phyloP scores from a whole-genome alignment of 1,140 invertebrate genomes.

The Stenopsyche tienmushanensis region DNA sequence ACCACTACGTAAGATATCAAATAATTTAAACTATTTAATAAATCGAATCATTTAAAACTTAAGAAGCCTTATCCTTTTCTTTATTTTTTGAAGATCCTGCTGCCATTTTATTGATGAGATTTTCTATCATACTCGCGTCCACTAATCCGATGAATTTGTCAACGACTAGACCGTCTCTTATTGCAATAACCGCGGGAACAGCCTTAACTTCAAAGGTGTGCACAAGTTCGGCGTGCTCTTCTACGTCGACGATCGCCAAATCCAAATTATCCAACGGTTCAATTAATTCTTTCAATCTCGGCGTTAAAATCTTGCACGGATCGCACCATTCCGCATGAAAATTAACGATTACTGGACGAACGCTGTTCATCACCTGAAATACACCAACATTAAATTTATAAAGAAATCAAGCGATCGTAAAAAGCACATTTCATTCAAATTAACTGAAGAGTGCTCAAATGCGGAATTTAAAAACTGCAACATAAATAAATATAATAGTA shows the following conservation, averaged over 20 bases:
- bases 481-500: not conserved
- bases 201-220: slow-evolving; percentile 73
- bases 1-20: no score
- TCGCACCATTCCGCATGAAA: slow-evolving; percentile 93
- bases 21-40: no score
- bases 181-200: slow-evolving; percentile 86
- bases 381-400: not conserved
- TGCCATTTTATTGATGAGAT: slow-evolving; percentile 74
- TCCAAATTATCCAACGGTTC: slow-evolving; percentile 75
- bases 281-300: slow-evolving; percentile 82
- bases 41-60: slow-evolving; percentile 9
- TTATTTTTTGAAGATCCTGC: slow-evolving; percentile 48
- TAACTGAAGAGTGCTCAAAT: no score
- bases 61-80: slow-evolving; percentile 37
- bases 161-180: slow-evolving; percentile 84
- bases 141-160: slow-evolving; percentile 91
- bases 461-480: not conserved
- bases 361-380: slow-evolving; percentile 74
- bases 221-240: slow-evolving; percentile 77
- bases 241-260: slow-evolving; percentile 90
- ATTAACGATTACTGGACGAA: slow-evolving; percentile 80
- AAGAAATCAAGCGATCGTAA: no score
- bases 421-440: no score
- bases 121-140: slow-evolving; percentile 81
- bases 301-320: slow-evolving; percentile 92